phyloP scores from a whole-genome alignment of 2,797 vertebrate species.

The Pseudochaenichthys georgianus region DNA sequence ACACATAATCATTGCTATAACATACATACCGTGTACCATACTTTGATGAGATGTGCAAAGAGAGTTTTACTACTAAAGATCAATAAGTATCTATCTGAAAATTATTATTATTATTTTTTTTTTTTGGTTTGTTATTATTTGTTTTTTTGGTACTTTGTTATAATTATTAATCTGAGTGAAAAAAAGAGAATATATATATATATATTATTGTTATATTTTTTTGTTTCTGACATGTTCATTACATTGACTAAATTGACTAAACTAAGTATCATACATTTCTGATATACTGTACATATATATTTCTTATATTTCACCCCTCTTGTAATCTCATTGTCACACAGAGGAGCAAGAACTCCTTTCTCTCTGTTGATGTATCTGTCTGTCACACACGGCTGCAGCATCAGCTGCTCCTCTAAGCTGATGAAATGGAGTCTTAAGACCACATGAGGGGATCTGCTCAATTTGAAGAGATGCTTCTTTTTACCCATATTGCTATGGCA shows the following conservation, averaged over 20 bases:
- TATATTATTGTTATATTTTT: too few species aligned
- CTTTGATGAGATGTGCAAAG: slow-evolving; percentile 12
- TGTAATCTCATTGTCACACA: slow-evolving; percentile 42
- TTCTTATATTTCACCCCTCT: slow-evolving; percentile 3
- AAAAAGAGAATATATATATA: too few species aligned
- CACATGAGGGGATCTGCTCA: slow-evolving; percentile 53
- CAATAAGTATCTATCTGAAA: slow-evolving; percentile 15
- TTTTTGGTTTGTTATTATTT: too few species aligned
- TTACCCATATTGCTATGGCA: slow-evolving; percentile 56
- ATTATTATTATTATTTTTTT: too few species aligned
- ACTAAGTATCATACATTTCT: slow-evolving; percentile 4
- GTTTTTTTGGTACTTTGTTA: too few species aligned
- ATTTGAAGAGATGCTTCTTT: slow-evolving; percentile 58
- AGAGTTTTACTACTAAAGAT: slow-evolving; percentile 15
- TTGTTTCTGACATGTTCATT: too few species aligned
- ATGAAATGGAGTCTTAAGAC: slow-evolving; percentile 73
- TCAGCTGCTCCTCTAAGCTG: slow-evolving; percentile 59
- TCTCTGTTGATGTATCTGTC: slow-evolving; percentile 22
- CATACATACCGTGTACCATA: slow-evolving; percentile 6
- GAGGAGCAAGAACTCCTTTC: slow-evolving; percentile 13
- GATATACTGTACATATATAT: too few species aligned
- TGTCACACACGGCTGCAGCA: slow-evolving; percentile 19
- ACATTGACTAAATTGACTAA: too few species aligned
- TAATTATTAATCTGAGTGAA: too few species aligned
- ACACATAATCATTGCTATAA: too few species aligned